Percentiles rank a stretch among this genome's conserved stretches.
Evolutionary conservation across 2,797 vertebrate species (phyloP).

Genomic region (Microchirus variegatus): DNA sequence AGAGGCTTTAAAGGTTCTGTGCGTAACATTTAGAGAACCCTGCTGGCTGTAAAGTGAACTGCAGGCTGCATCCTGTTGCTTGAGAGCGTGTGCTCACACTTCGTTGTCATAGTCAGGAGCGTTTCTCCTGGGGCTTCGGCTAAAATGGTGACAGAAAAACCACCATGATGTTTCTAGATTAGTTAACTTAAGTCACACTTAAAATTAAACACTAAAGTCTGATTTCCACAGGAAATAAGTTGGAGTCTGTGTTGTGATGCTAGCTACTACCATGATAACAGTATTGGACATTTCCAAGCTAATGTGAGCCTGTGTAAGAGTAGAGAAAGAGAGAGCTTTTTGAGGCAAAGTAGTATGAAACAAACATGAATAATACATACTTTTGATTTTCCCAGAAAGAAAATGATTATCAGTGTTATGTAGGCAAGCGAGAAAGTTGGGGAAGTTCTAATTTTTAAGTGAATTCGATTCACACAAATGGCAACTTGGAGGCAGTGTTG

Average conservation of each 20-base stretch:
- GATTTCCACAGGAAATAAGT: too few relatives aligned
- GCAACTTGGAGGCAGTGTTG: too few relatives aligned
- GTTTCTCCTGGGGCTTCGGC: too few relatives aligned
- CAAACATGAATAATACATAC: neutral
- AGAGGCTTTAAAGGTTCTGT: slow-evolving; percentile 14
- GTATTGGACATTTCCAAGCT: neutral
- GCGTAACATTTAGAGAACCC: neutral
- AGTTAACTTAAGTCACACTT: neutral
- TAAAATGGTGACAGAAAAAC: neutral
- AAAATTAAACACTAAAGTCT: too few relatives aligned
- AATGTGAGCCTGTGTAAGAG: neutral
- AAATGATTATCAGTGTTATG: too few relatives aligned
- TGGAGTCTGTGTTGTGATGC: neutral
- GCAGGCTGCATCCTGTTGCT: neutral
- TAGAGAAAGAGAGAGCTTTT: neutral
- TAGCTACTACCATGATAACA: neutral
- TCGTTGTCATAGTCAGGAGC: too few relatives aligned
- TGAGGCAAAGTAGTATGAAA: neutral
- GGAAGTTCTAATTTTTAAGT: too few relatives aligned
- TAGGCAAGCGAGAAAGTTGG: too few relatives aligned
- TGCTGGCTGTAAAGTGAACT: neutral
- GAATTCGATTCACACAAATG: too few relatives aligned
- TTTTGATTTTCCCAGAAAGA: neutral
- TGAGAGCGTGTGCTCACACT: neutral
- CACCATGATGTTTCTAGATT: neutral